A percentile compares a stretch with the other conserved stretches of the same genome.
Evolutionary conservation across 2,888 invertebrate genomes (phyloP).

Genomic region (Xanthia togata): DNA sequence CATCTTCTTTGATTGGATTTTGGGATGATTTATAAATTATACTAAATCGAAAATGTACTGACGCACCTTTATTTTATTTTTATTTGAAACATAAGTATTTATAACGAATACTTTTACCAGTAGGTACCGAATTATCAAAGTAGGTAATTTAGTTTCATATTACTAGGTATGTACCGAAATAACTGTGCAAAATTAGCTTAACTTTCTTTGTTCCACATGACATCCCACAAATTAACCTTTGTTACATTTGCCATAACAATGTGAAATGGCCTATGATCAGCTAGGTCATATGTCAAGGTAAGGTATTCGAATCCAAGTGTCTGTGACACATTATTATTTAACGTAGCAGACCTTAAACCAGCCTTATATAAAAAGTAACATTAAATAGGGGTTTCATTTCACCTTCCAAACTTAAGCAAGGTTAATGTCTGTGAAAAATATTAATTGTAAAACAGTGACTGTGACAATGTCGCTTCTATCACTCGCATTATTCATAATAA

Average conservation of each 20-base stretch:
- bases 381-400: slow-evolving; percentile 69
- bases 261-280: slow-evolving; percentile 81
- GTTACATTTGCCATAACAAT: slow-evolving; percentile 68
- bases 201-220: slow-evolving; percentile 69
- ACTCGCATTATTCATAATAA: slow-evolving; percentile 75
- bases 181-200: slow-evolving; percentile 37
- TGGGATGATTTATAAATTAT: not conserved
- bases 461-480: slow-evolving; percentile 83
- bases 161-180: slow-evolving; percentile 9
- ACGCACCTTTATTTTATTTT: not conserved
- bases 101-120: not conserved
- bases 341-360: slow-evolving; percentile 78
- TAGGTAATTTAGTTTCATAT: not conserved
- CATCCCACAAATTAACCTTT: slow-evolving; percentile 68
- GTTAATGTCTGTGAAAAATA: slow-evolving; percentile 80
- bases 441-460: slow-evolving; percentile 69
- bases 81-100: not conserved
- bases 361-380: slow-evolving; percentile 75
- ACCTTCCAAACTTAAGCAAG: slow-evolving; percentile 57
- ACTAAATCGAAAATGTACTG: not conserved
- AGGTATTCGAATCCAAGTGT: slow-evolving; percentile 67
- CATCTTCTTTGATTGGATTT: not conserved
- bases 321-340: slow-evolving; percentile 78
- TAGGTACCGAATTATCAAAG: not conserved
- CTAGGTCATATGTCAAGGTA: slow-evolving; percentile 88